These are phyloP conservation scores for Rhombomys opimus DNA, from an alignment of 2,113 vertebrate genomes.

Conservation along the genomic window DNA sequence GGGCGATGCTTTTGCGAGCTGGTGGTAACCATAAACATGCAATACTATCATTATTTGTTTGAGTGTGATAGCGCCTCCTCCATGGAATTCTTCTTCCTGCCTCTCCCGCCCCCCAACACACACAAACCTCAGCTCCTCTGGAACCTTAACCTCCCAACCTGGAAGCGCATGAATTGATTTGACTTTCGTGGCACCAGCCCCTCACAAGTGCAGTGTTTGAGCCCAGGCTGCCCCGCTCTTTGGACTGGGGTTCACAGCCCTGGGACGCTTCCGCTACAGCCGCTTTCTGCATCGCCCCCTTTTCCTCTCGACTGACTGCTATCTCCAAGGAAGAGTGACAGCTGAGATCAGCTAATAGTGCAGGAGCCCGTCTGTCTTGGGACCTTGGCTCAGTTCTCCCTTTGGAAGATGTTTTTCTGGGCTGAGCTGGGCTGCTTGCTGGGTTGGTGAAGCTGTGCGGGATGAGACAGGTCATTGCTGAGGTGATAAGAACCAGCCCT, in stretches of 20 bases:
- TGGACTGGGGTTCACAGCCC: not conserved
- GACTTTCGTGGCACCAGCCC: not conserved
- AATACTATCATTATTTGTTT: not conserved
- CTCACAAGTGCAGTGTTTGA: fast-evolving
- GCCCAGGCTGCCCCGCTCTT: not conserved
- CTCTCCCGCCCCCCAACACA: not conserved
- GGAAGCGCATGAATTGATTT: not conserved
- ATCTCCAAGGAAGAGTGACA: slow-evolving; percentile 38
- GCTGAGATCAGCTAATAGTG: not conserved
- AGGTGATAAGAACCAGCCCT: slow-evolving; percentile 13
- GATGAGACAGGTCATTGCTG: slow-evolving; percentile 38
- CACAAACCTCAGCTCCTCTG: not conserved
- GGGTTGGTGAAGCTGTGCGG: not conserved
- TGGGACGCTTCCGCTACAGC: not conserved
- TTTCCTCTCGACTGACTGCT: not conserved
- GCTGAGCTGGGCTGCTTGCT: not conserved
- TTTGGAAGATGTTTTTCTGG: not conserved
- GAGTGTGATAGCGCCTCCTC: not conserved
- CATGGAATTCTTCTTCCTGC: not conserved
- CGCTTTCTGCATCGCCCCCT: not conserved
- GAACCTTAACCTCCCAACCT: not conserved
- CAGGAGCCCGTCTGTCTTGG: not conserved
- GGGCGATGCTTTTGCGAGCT: not conserved
- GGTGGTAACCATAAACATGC: not conserved
- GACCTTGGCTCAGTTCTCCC: not conserved